Conservation (phyloP, 2,888 invertebrate genomes). For the Hetaerina titia region DNA sequence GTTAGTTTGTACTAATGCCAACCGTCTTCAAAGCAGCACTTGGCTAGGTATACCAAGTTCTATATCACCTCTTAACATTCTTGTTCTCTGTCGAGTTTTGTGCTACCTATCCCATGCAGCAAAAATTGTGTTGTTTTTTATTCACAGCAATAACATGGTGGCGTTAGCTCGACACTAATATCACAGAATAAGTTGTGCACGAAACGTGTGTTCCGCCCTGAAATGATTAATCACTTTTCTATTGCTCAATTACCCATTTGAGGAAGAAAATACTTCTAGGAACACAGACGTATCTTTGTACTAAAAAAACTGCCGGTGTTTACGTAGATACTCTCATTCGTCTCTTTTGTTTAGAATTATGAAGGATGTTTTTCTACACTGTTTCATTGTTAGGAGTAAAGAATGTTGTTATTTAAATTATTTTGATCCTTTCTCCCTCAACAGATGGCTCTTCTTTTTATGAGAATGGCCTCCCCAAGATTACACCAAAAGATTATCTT, state of each 20-base stretch:
- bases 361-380: neutral
- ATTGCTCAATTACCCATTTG: conserved; percentile 30
- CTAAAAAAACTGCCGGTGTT: neutral
- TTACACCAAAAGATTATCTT: neutral
- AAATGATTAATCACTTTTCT: neutral
- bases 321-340: neutral
- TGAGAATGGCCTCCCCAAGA: neutral
- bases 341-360: neutral
- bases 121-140: neutral
- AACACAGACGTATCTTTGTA: neutral
- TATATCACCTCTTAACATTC: neutral
- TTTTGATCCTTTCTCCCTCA: neutral
- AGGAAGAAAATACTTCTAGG: neutral
- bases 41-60: neutral
- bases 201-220: neutral
- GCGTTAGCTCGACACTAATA: neutral
- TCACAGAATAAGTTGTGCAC: neutral
- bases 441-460: neutral
- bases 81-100: neutral
- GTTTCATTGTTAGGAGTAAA: neutral
- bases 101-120: neutral
- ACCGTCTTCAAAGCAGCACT: neutral
- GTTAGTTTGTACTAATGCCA: conserved; percentile 25
- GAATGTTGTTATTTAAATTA: neutral
- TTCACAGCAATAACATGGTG: conserved; percentile 18